phyloP scores from a whole-genome alignment of 1,140 invertebrate genomes.

The Conopomorpha cramerella region DNA sequence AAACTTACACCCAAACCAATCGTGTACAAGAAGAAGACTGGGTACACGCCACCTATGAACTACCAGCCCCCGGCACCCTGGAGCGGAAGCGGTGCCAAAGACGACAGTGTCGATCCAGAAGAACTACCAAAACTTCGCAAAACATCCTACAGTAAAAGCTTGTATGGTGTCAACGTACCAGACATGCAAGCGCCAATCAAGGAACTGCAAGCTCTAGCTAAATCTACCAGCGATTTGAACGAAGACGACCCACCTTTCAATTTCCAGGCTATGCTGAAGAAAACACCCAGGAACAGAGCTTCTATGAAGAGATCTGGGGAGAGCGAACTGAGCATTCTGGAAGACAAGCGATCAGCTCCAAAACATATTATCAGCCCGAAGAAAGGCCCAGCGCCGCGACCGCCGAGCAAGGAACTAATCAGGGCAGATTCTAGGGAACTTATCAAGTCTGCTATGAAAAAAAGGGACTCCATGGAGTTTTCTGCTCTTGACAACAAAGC shows the following conservation, averaged over 20 bases:
- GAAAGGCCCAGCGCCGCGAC: conserved; percentile 44
- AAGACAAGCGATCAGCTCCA: conserved; percentile 15
- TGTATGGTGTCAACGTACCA: conserved; percentile 24
- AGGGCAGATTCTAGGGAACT: conserved; percentile 21
- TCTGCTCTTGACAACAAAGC: conserved; percentile 34
- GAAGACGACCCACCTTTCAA: conserved; percentile 78
- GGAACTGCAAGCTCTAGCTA: conserved; percentile 57
- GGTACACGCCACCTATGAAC: conserved; percentile 35
- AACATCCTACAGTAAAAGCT: conserved; percentile 20
- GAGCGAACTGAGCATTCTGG: conserved; percentile 18
- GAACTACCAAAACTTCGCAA: conserved; percentile 29
- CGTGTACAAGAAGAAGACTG: conserved; percentile 47
- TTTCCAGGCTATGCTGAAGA: conserved; percentile 83
- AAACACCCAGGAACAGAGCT: conserved; percentile 74
- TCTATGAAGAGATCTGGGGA: conserved; percentile 66
- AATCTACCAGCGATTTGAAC: conserved; percentile 29
- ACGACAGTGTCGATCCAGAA: conserved; percentile 22
- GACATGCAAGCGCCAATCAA: conserved; percentile 56
- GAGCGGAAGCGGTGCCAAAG: conserved; percentile 29
- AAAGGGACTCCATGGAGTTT: conserved; percentile 38
- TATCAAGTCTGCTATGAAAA: conserved; percentile 23
- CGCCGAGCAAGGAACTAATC: conserved; percentile 34
- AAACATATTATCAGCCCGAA: conserved; percentile 8
- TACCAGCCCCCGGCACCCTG: conserved; percentile 61
- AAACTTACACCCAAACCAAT: conserved; percentile 45